Percentiles rank a stretch among this genome's conserved stretches.
Evolutionary conservation across 2,113 vertebrate species (phyloP).

Genomic region (Vimba vimba): DNA sequence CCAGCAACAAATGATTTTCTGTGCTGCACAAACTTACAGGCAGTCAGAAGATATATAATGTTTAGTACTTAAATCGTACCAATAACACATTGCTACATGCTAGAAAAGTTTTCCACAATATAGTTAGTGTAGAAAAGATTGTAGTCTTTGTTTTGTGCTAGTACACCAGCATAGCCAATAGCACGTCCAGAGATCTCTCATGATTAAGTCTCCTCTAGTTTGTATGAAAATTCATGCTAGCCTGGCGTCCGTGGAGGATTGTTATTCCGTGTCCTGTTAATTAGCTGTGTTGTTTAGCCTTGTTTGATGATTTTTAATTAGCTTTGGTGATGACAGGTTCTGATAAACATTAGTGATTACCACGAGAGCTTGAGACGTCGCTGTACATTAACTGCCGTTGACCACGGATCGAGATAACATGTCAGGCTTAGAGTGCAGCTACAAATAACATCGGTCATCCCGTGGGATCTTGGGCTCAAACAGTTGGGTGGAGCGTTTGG

Average conservation of each 20-base stretch:
- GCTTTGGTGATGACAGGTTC: conserved; percentile 52
- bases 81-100: not conserved
- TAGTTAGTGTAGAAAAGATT: not conserved
- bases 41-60: not conserved
- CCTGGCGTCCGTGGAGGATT: conserved; percentile 25
- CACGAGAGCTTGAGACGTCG: conserved; percentile 57
- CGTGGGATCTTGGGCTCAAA: conserved; percentile 32
- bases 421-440: conserved; percentile 40
- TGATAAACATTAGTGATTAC: conserved; percentile 62
- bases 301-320: conserved; percentile 69
- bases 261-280: conserved; percentile 50
- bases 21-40: not conserved
- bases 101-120: not conserved
- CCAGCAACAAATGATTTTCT: not conserved
- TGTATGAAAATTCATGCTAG: conserved; percentile 25
- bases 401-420: conserved; percentile 46
- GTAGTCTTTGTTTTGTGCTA: conserved; percentile 3
- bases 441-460: conserved; percentile 50
- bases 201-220: conserved; percentile 17
- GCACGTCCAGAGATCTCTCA: not conserved
- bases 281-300: conserved; percentile 56
- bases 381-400: conserved; percentile 56
- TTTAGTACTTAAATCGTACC: not conserved
- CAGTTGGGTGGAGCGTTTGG: conserved; percentile 31
- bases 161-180: not conserved